These are phyloP conservation scores for Microcebus griseorufus DNA, from an alignment of 2,113 vertebrate species.

Conservation along the genomic window DNA sequence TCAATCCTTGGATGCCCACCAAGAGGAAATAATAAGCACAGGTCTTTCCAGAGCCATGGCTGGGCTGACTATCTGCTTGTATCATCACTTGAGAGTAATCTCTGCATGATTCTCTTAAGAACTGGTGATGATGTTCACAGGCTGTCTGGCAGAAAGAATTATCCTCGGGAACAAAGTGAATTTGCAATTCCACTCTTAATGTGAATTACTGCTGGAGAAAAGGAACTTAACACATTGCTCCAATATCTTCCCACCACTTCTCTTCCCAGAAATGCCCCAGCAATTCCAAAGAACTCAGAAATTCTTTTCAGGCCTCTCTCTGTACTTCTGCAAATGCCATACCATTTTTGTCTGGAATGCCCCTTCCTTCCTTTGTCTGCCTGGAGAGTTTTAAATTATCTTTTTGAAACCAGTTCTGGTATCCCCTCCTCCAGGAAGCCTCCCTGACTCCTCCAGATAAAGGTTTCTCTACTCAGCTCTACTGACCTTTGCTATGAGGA, in stretches of 20 bases:
- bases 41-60: not conserved
- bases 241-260: not conserved
- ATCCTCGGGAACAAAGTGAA: not conserved
- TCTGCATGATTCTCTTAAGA: not conserved
- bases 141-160: not conserved
- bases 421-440: not conserved
- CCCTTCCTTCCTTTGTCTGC: not conserved
- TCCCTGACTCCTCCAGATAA: not conserved
- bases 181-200: not conserved
- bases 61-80: not conserved
- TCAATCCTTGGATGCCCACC: not conserved
- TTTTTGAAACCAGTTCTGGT: not conserved
- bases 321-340: not conserved
- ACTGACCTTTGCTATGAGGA: not conserved
- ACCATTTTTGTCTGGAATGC: not conserved
- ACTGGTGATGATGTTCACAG: not conserved
- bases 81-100: not conserved
- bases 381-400: not conserved
- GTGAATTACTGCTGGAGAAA: constrained; percentile 14
- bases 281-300: not conserved
- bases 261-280: not conserved
- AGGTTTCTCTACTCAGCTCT: not conserved
- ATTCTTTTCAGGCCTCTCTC: not conserved
- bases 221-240: not conserved
- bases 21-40: not conserved